Evolutionary conservation across 2,113 vertebrate genomes (phyloP).

Genomic region (Labeo catla): DNA sequence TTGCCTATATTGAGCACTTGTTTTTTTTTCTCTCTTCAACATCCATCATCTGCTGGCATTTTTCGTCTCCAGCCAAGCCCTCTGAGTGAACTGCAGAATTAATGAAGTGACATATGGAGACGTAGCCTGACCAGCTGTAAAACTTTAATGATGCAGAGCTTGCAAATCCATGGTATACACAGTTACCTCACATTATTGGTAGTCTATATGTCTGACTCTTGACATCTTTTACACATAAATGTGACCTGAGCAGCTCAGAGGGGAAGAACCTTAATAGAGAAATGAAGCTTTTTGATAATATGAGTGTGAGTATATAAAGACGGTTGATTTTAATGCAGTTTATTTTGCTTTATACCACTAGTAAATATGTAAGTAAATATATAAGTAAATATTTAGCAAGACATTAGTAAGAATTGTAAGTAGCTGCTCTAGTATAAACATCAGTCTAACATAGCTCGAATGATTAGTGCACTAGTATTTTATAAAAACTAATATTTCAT

Average conservation of each 20-base stretch:
- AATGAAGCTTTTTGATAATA: background rate
- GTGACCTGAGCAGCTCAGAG: constrained; percentile 14
- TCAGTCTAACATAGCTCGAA: background rate
- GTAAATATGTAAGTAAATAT: no score
- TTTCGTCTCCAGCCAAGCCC: background rate
- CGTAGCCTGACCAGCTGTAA: constrained; percentile 10
- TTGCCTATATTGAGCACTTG: constrained; percentile 29
- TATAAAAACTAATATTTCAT: background rate
- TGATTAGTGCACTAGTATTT: background rate
- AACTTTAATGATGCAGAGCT: constrained; percentile 33
- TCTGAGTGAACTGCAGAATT: constrained; percentile 19
- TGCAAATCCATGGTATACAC: constrained; percentile 37
- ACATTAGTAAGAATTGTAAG: background rate
- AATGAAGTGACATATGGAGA: constrained; percentile 31
- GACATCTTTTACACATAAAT: constrained; percentile 43
- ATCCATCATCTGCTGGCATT: constrained; percentile 23
- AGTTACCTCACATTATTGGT: constrained; percentile 25
- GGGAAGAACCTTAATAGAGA: background rate
- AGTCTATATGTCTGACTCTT: constrained; percentile 15
- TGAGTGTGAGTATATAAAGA: background rate
- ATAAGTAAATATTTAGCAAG: background rate
- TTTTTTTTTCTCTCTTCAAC: background rate
- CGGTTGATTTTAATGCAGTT: background rate
- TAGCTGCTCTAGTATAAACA: background rate
- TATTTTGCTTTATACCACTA: background rate